Percentiles rank a stretch among this genome's conserved stretches.
These are phyloP conservation scores for Camponotus fellah DNA, from an alignment of 2,888 invertebrate genomes.

Conservation along the genomic window DNA sequence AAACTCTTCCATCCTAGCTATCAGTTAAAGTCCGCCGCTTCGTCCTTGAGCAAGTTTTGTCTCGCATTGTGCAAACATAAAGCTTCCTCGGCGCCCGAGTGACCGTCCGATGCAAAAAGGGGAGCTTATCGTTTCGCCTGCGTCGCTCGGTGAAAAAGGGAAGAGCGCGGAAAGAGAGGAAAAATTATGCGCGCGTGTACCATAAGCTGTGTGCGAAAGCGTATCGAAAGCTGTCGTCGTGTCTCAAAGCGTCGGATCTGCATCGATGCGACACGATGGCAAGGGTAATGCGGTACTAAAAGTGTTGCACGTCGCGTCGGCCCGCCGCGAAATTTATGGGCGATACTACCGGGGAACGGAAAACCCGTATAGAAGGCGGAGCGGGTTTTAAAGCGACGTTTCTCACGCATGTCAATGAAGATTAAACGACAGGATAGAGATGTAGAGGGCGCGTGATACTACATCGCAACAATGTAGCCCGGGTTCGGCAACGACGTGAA, in stretches of 20 bases:
- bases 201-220: neutral
- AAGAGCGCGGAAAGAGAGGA: neutral
- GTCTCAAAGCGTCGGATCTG: constrained; percentile 24
- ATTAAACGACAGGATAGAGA: constrained; percentile 60
- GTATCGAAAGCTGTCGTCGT: constrained; percentile 31
- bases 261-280: neutral
- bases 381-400: constrained; percentile 62
- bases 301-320: constrained; percentile 68
- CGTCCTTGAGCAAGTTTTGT: constrained; percentile 29
- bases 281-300: constrained; percentile 66
- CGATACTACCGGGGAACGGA: constrained; percentile 56
- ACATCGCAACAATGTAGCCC: neutral
- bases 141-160: neutral
- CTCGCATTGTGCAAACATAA: constrained; percentile 22
- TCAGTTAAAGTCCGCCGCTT: constrained; percentile 25
- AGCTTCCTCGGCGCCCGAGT: neutral
- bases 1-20: constrained; percentile 28
- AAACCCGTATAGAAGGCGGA: constrained; percentile 66
- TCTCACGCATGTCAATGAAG: constrained; percentile 72
- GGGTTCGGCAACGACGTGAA: neutral
- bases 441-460: neutral
- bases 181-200: neutral
- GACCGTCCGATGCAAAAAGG: neutral
- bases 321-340: constrained; percentile 69
- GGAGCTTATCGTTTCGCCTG: constrained; percentile 26